These are phyloP conservation scores for Tauraco erythrolophus DNA, from an alignment of 2,113 vertebrate species.

Conservation along the genomic window DNA sequence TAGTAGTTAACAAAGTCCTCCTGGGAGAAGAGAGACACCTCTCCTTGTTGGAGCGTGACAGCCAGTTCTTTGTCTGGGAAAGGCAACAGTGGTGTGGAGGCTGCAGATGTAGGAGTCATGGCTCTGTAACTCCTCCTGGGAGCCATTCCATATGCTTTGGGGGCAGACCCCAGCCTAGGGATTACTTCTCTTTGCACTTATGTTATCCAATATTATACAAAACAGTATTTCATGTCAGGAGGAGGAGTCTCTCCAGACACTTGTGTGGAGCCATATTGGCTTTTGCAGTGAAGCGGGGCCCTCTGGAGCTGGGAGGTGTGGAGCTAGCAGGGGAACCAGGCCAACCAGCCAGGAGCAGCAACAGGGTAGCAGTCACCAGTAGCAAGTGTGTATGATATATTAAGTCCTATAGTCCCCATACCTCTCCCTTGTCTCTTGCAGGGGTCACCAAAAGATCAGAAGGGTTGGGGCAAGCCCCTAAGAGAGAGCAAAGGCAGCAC, in stretches of 20 bases:
- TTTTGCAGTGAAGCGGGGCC: background rate
- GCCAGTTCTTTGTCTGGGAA: background rate
- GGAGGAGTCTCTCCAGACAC: background rate
- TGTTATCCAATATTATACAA: background rate
- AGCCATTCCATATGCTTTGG: fast-evolving
- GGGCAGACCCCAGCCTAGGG: background rate
- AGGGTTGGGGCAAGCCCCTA: background rate
- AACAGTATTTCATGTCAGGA: background rate
- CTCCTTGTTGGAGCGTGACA: conserved; percentile 66
- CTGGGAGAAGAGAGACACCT: conserved; percentile 69
- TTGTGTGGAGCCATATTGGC: background rate
- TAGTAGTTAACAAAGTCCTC: conserved; percentile 52
- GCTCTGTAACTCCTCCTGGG: background rate
- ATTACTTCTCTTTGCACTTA: background rate
- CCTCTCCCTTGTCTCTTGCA: background rate
- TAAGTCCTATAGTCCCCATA: background rate
- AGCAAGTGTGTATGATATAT: background rate
- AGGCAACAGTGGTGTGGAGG: fast-evolving
- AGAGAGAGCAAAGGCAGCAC: background rate
- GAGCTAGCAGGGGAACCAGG: background rate
- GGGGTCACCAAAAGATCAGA: background rate
- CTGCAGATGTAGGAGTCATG: background rate
- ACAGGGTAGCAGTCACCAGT: background rate
- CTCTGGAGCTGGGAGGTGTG: background rate
- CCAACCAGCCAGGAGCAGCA: background rate